Evolutionary conservation across 2,888 invertebrate genomes (phyloP).

Genomic region (Halocaridina rubra): DNA sequence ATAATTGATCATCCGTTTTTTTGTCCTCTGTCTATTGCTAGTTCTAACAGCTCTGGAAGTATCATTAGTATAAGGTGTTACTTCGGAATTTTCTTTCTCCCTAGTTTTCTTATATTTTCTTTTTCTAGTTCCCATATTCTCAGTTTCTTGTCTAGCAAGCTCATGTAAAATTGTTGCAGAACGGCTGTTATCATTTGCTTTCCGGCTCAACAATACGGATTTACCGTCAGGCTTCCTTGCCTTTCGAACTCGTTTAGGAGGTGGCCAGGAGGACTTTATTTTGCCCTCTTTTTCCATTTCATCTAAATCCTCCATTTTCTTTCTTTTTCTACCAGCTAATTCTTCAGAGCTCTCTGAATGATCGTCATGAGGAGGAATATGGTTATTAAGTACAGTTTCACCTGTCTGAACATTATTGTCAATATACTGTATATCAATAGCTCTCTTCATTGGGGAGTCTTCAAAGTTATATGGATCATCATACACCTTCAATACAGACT

Average conservation of each 20-base stretch:
- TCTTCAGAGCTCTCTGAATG: too few species aligned
- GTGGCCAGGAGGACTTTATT: constrained; percentile 52
- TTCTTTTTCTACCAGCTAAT: constrained; percentile 18
- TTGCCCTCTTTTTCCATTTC: constrained; percentile 46
- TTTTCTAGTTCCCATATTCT: too few species aligned
- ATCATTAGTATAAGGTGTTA: too few species aligned
- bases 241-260: constrained; percentile 50
- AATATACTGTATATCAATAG: neutral
- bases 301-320: constrained; percentile 28
- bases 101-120: too few species aligned
- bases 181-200: too few species aligned
- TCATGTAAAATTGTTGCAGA: too few species aligned
- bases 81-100: neutral
- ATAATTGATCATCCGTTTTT: neutral
- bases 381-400: too few species aligned
- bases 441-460: too few species aligned
- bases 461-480: neutral
- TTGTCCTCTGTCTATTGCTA: neutral
- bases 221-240: constrained; percentile 13
- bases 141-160: too few species aligned
- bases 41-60: too few species aligned
- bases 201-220: neutral
- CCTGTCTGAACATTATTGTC: neutral
- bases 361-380: neutral
- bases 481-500: neutral